A percentile compares a stretch with the other conserved stretches of the same genome.
Conservation (phyloP, 1,140 invertebrate species). For the Pararge aegeria region DNA sequence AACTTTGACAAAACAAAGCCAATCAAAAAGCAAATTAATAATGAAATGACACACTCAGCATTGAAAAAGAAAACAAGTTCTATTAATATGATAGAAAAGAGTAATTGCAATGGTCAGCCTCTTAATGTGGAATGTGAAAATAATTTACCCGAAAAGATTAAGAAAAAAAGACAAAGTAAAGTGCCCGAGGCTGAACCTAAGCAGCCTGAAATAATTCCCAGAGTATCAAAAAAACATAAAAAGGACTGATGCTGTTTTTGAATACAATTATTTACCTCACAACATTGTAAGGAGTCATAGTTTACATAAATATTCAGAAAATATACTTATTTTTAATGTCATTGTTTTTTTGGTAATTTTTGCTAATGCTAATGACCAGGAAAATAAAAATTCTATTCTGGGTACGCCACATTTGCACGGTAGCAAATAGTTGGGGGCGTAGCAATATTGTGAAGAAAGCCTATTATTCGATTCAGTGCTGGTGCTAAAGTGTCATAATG, state of each 20-base stretch:
- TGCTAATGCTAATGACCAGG: too few species aligned
- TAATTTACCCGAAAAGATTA: conserved; percentile 38
- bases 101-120: conserved; percentile 25
- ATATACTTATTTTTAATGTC: too few species aligned
- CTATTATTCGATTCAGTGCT: too few species aligned
- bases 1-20: conserved; percentile 68
- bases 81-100: conserved; percentile 23
- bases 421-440: too few species aligned
- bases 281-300: too few species aligned
- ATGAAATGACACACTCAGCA: conserved; percentile 34
- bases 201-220: conserved; percentile 34
- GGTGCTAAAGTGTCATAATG: too few species aligned
- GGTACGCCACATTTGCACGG: too few species aligned
- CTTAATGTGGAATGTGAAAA: conserved; percentile 31
- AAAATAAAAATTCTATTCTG: too few species aligned
- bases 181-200: conserved; percentile 34
- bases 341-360: too few species aligned
- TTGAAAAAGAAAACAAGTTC: conserved; percentile 35
- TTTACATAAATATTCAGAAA: too few species aligned
- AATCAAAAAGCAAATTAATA: conserved; percentile 41
- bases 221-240: conserved; percentile 44
- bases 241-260: conserved; percentile 17
- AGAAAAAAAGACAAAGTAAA: conserved; percentile 48
- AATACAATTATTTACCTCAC: too few species aligned
- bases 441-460: too few species aligned